Evolutionary conservation across 2,113 vertebrate species (phyloP), one percentile per base, ranked within the genome.

Genomic region (Platycercus adscitus): DNA sequence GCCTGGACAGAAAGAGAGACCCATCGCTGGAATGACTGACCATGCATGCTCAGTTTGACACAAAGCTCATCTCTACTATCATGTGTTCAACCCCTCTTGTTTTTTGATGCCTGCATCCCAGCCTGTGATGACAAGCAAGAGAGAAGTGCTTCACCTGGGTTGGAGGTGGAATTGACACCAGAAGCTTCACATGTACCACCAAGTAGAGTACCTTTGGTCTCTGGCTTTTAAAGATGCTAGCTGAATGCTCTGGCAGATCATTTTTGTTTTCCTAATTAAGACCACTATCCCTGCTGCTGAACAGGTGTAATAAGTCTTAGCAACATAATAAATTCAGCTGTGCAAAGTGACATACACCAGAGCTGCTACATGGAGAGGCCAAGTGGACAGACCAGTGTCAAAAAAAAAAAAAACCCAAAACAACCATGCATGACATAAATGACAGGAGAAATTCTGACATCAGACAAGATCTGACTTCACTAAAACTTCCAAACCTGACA

Each of bases 1-100:
- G 46, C 23, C 21, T 1, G 1, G 86, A 20, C 2, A 10, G 29
- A 44, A 25, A 24, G 35, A 29, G 7, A 21, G 20, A 33, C 21
- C 13, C 8, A 26, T 10, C 2, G 0, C 1, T 0, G 41, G 7
- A 35, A 61, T 35, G 55, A 5, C 41, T 26, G 53, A 11, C 47
- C 26, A 24, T 3, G 9, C 63, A 63, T 47, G 20, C n/a, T 20
- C 0, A 1, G 11, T 15, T 8, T 17, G 46, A 39, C 56, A 8
- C 46, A 39, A 11, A 71, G 56, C 23, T 66, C 68, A 25, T 5
- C 47, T 10, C 17, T 3, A 4, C 20, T 8, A 31, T 2, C 1
- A 0, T 0, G 7, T 4, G 10, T 13, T 33, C 39, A 31, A 2
- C 20, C 13, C 69, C 23, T 15, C 60, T 17, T 13, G 68, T 35